phyloP scores from a whole-genome alignment of 2,113 vertebrate genomes.

The Cichladusa arquata region DNA sequence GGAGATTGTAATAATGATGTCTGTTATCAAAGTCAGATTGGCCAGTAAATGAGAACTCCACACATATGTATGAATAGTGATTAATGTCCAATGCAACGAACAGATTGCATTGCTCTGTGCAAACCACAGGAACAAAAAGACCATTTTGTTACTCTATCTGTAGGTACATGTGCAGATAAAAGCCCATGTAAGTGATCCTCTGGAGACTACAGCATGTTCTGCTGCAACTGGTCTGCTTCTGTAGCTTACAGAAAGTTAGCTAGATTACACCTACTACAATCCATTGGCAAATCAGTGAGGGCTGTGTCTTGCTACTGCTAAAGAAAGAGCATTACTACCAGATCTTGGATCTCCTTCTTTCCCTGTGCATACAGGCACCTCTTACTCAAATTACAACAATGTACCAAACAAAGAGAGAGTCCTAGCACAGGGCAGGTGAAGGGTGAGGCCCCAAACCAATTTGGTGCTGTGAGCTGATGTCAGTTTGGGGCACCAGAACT shows the following conservation, averaged over 20 bases:
- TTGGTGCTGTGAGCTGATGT: background rate
- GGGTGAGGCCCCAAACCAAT: background rate
- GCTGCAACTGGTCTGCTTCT: background rate
- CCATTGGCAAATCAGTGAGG: background rate
- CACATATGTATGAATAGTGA: background rate
- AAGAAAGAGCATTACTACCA: background rate
- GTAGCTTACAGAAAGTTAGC: background rate
- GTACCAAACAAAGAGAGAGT: background rate
- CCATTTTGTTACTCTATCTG: background rate
- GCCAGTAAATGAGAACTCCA: slow-evolving; percentile 24
- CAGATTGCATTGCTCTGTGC: slow-evolving; percentile 10
- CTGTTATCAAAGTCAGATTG: slow-evolving; percentile 13
- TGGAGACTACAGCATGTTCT: background rate
- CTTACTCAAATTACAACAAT: background rate
- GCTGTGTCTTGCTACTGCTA: background rate
- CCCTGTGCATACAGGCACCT: background rate
- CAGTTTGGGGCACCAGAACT: background rate
- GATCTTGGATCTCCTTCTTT: background rate
- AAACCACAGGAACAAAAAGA: slow-evolving; percentile 1
- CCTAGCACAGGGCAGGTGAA: background rate
- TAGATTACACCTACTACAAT: background rate
- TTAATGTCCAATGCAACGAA: background rate
- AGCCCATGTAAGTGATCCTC: background rate
- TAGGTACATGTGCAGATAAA: background rate
- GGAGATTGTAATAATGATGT: background rate